Conservation (phyloP, 2,797 vertebrate species). For the Enteromius unitaeniatus region DNA sequence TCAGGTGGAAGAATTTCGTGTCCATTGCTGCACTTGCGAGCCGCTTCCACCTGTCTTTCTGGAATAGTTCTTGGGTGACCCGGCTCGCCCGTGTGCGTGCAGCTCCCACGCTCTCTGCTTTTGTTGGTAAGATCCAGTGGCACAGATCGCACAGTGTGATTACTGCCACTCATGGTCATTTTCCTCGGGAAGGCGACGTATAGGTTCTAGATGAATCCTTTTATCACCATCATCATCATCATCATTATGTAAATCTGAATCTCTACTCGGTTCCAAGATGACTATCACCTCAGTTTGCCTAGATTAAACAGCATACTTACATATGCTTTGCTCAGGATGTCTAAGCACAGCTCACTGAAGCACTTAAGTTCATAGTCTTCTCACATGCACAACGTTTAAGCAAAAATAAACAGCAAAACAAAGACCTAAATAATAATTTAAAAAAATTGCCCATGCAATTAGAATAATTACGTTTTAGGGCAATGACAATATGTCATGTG, state of each 20-base stretch:
- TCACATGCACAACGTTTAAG: background rate
- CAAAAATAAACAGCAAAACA: background rate
- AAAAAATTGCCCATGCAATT: conserved; percentile 1
- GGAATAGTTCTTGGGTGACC: conserved; percentile 46
- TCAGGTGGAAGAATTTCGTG: background rate
- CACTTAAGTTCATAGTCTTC: conserved; percentile 1
- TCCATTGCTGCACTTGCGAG: conserved; percentile 32
- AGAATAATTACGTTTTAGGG: background rate
- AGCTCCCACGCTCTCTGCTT: conserved; percentile 60
- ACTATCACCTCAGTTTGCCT: conserved; percentile 1
- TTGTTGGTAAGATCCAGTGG: conserved; percentile 80
- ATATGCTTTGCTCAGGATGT: background rate
- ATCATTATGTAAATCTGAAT: conserved; percentile 40
- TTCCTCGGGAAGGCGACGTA: conserved; percentile 44
- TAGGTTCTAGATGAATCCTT: conserved; percentile 53
- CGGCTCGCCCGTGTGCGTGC: conserved; percentile 51
- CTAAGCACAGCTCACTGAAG: conserved; percentile 6
- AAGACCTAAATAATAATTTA: too few relatives aligned
- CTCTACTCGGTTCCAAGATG: background rate
- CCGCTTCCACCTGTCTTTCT: conserved; percentile 37
- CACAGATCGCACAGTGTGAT: conserved; percentile 65
- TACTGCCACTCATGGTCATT: conserved; percentile 76
- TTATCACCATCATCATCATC: conserved; percentile 42
- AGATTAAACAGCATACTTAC: conserved; percentile 24
- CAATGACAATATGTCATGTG: conserved; percentile 29